phyloP scores from a whole-genome alignment of 2,797 vertebrate genomes.

The Premnoplex brunnescens region DNA sequence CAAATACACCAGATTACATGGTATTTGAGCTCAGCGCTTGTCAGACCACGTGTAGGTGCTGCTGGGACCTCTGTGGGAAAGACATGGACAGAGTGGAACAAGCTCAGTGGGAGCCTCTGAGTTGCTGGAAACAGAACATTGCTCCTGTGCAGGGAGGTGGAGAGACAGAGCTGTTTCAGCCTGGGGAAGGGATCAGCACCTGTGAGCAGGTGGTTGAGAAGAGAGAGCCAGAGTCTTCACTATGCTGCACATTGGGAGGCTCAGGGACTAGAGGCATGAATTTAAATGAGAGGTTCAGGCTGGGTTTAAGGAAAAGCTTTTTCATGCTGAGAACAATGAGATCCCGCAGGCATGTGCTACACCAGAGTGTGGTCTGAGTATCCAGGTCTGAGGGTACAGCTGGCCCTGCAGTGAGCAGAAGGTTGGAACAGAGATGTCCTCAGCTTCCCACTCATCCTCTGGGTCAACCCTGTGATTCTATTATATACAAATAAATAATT shows the following conservation, averaged over 20 bases:
- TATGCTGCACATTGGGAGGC: fast-evolving
- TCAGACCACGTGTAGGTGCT: fast-evolving
- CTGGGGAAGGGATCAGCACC: not conserved
- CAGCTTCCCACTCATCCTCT: not conserved
- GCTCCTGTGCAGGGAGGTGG: fast-evolving
- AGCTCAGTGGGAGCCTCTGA: fast-evolving
- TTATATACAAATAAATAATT: not conserved
- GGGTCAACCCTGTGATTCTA: not conserved
- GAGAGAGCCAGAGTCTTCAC: fast-evolving
- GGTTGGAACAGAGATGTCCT: not conserved
- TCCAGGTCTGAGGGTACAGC: not conserved
- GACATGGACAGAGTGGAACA: not conserved
- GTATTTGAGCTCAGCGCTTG: not conserved
- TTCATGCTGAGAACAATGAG: no score
- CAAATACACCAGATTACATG: fast-evolving
- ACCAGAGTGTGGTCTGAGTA: not conserved
- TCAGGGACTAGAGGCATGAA: fast-evolving
- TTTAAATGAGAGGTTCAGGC: not conserved
- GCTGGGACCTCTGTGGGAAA: not conserved
- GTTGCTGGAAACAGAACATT: fast-evolving
- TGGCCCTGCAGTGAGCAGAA: not conserved
- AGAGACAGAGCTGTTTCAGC: not conserved
- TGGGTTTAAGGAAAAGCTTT: not conserved
- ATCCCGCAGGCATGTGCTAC: not conserved
- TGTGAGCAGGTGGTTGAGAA: fast-evolving